Evolutionary conservation across 2,113 vertebrate genomes (phyloP), one percentile per base, ranked within the genome.

Genomic region (Maccullochella peelii): DNA sequence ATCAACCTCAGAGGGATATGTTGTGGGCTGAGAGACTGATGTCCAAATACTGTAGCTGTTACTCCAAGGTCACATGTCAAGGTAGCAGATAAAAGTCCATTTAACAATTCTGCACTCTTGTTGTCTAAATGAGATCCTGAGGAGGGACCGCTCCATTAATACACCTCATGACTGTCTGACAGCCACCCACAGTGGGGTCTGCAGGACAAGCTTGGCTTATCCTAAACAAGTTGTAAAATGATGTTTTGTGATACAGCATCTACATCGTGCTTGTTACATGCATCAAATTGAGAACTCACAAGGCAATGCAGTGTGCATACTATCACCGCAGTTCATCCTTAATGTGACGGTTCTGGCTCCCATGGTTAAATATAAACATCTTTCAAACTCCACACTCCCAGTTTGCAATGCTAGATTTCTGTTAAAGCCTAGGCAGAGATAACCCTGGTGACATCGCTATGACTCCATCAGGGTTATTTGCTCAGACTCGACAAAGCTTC

Each of bases 1-100:
- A 85, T 87, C 87, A 85, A 49, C 38, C 54, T 54, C 52, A 88
- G 70, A 80, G 25, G 38, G 47, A 66, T 6, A 18, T 38, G 65
- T 58, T 27, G 20, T 59, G 65, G 57, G 49, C 58, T 68, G 82
- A 73, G 73, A 86, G 57, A 78, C 58, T 30, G 11, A 63, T 58
- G 54, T 80, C 12, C 21, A 65, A 55, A 84, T 75, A 77, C 57
- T 69, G 75, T 61, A 83, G 66, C 66, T 77, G 36, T 61, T 25
- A 55, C 33, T 59, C 67, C 20, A 27, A 67, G 49, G 14, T 50
- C 52, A 16, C 25, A 40, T 55, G 50, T 77, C 47, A 20, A 25
- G 20, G 18, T 68, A 62, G 61, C 61, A 21, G 62, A 69, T 63
- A 21, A 59, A 33, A 27, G 44, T 78, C 69, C 20, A 12, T 14